Base-by-base conservation (phyloP, 2,888 invertebrate species). In the Drosophila suboccidentalis region DNA sequence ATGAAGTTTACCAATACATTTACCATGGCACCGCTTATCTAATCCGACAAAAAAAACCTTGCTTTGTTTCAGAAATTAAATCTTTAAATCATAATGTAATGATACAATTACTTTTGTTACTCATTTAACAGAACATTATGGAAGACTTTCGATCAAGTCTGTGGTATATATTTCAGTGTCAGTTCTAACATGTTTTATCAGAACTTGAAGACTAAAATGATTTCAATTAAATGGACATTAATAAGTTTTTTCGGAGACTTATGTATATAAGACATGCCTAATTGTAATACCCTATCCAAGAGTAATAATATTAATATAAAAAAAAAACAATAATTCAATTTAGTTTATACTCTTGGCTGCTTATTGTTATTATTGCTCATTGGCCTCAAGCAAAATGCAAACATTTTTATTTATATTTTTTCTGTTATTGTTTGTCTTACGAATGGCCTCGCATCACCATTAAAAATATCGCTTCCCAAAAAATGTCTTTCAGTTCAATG, bases 391-490 rank as follows among this genome's bases (percentile, higher is more conserved):
- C 67, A 58, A 72, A 60, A 46, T 54, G 61, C 53, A 61, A 72
- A 60, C 34, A 66, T 65, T 64, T 71, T 39, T 26, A 19, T 60
- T 17, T 74, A 19, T n/a, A 59, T 58, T 22, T 29, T 29, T 63
- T 17, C 65, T 38, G 17, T 17, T 15, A 49, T 66, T 61, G 74
- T 67, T 66, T 71, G 57, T 17, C 34, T 54, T 32, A 58, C 32
- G 53, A 49, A 71, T 78, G 75, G 59, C 75, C 75, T 75, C 59
- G 71, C 51, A 54, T 62, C 46, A 65, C 50, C 75, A 71, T 75
- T 60, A 55, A 67, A 62, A 65, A 69, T 71, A 64, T 58, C 70
- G 67, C 63, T 57, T 47, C 15, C 50, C 3, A 10, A 55, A 55
- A 50, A 71, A 26, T 71, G 65, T 57, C 65, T 60, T 57, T 55